phyloP scores from a whole-genome alignment of 2,888 invertebrate genomes.

The Morinoia aosen region DNA sequence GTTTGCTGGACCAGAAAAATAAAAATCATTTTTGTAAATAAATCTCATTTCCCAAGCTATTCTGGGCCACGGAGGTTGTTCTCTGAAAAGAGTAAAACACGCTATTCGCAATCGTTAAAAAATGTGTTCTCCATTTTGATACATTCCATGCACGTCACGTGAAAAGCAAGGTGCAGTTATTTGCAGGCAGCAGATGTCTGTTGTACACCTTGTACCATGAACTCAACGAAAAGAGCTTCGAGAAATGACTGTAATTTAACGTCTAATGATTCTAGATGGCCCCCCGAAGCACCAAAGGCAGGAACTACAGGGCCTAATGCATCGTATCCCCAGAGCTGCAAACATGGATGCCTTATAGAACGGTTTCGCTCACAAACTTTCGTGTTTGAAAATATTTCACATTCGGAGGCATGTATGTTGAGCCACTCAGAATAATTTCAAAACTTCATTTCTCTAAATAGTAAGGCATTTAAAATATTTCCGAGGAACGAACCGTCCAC shows the following conservation, averaged over 20 bases:
- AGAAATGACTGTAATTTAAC: neutral
- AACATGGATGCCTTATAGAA: neutral
- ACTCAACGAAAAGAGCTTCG: neutral
- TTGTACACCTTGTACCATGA: neutral
- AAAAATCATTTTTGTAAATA: neutral
- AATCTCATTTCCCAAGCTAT: too few species aligned
- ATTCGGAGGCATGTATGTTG: neutral
- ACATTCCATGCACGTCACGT: too few species aligned
- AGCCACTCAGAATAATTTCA: neutral
- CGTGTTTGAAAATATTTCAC: neutral
- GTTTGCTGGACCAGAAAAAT: neutral
- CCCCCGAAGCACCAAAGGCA: neutral
- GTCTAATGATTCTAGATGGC: constrained; percentile 2
- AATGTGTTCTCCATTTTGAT: too few species aligned
- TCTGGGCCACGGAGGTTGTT: too few species aligned
- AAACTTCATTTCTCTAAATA: neutral
- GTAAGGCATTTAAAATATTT: too few species aligned
- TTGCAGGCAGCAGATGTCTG: neutral
- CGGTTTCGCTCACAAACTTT: neutral
- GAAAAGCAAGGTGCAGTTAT: too few species aligned
- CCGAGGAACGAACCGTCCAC: too few species aligned
- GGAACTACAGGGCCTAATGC: neutral
- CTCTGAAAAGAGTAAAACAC: too few species aligned
- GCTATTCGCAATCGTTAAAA: too few species aligned
- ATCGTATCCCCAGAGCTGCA: neutral